Base-by-base conservation (phyloP, 37 sponge, comb jelly and placozoan species). In the Aphrocallistes beatrix region DNA sequence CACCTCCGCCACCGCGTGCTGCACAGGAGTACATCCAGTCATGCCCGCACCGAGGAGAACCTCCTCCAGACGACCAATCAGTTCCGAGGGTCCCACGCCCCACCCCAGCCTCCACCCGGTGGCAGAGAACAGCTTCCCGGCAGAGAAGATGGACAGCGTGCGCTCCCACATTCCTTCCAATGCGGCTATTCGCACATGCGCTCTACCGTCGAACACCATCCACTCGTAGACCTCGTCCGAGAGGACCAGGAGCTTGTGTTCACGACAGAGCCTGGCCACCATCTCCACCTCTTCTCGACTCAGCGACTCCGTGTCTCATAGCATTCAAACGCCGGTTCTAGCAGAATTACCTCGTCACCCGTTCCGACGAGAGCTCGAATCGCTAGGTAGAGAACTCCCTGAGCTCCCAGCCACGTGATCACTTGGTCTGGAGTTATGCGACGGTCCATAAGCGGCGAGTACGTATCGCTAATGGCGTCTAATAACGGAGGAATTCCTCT, bases 61-160 rank as follows among this genome's bases (percentile, higher is more conserved):
- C 6, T 83, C 83, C 40, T 88, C 88, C 86, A 93, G 50, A 37
- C 83, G 87, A 81, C 90, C 89, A 81, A 98, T 89, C 45, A 94
- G 86, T 36, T 89, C 37, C 0, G 88, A 86, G 21, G 99, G 99
- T 23, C 92, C 99, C 1, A 98, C 48, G 10, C 91, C 86, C 99
- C 99, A 98, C 6, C 99, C 99, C 0, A 88, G 86, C 93, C 92
- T 95, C 99, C 99, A 98, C 37, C 99, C 99, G 1, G 99, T 98
- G 37, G 85, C 89, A 84, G 91, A 92, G 86, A 98, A 98, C 50
- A 96, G 92, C 90, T 98, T 98, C 9, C 99, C 99, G 32, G 92
- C 96, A 89, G 96, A 93, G 38, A 96, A 96, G 38, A 98, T 81
- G 30, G 99, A 95, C 36, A 98, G 39, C 17, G 94, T 93, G 30